Conservation (phyloP, 2,888 invertebrate genomes). For the Blastobasis lacticolella region DNA sequence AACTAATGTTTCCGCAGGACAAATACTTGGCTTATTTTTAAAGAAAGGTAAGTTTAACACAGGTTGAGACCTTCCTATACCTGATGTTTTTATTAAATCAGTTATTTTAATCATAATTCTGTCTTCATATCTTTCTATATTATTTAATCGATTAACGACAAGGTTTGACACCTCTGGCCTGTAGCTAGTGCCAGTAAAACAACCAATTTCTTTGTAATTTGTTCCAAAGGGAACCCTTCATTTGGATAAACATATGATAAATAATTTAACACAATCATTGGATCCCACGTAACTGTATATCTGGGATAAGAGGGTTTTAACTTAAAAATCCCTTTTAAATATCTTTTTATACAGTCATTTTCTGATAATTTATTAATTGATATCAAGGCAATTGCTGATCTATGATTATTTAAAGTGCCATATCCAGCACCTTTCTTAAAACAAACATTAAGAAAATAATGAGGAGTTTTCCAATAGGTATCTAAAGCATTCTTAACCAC, state of each 20-base stretch:
- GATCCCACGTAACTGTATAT: slow-evolving; percentile 11
- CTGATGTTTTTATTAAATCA: slow-evolving; percentile 13
- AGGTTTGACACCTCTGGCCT: slow-evolving; percentile 11
- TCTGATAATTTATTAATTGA: slow-evolving; percentile 2
- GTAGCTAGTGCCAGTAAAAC: slow-evolving; percentile 8
- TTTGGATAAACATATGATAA: not conserved
- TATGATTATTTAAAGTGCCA: slow-evolving; percentile 10
- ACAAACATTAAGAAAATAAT: slow-evolving; percentile 3
- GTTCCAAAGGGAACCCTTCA: not conserved
- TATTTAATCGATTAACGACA: slow-evolving; percentile 9
- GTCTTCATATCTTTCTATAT: slow-evolving; percentile 5
- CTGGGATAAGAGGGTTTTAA: slow-evolving; percentile 7
- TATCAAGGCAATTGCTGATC: slow-evolving; percentile 13
- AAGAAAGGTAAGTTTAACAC: slow-evolving; percentile 4
- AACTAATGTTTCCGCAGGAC: slow-evolving; percentile 1
- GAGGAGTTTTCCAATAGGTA: no score
- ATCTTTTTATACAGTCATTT: slow-evolving; percentile 8
- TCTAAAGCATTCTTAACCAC: no score
- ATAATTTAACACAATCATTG: slow-evolving; percentile 8
- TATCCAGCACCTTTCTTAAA: slow-evolving; percentile 8
- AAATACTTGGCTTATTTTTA: not conserved
- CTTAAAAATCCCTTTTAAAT: slow-evolving; percentile 12
- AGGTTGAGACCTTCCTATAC: slow-evolving; percentile 6
- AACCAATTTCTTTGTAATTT: slow-evolving; percentile 5
- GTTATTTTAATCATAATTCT: slow-evolving; percentile 7